A percentile compares a stretch with the other conserved stretches of the same genome.
Conservation (phyloP, 2,113 vertebrate genomes). For the Spizaetus ornatus region DNA sequence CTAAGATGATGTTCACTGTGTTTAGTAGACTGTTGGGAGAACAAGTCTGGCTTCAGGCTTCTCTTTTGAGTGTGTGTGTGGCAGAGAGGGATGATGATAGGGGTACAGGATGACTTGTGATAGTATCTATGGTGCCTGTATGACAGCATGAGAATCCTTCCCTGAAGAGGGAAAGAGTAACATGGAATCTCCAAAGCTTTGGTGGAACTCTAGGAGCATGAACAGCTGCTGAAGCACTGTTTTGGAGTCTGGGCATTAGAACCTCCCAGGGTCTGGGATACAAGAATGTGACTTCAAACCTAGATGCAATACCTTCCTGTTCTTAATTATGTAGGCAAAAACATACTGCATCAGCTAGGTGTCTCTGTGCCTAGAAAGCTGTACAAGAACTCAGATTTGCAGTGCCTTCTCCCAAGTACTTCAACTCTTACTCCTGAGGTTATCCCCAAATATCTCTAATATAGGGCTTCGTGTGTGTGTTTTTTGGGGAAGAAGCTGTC, state of each 20-base stretch:
- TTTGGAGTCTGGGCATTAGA: background rate
- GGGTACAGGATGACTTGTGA: background rate
- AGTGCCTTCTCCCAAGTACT: background rate
- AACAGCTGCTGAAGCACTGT: background rate
- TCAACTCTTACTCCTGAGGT: background rate
- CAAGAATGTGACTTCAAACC: background rate
- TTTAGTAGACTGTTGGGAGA: background rate
- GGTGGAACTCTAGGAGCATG: background rate
- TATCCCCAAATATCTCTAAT: background rate
- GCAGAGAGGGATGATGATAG: background rate
- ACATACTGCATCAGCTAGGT: accelerated
- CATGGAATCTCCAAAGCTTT: background rate
- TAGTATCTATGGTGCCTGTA: background rate
- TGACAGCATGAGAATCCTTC: background rate
- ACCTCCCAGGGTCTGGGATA: background rate
- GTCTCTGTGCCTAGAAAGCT: background rate
- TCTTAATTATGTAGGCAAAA: background rate
- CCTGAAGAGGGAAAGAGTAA: background rate
- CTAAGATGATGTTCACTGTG: background rate
- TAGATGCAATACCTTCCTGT: background rate
- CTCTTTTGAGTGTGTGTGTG: background rate
- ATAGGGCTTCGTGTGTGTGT: background rate
- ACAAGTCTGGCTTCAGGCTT: background rate
- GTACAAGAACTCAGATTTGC: background rate
- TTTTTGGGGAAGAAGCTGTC: background rate